Evolutionary conservation across 2,797 vertebrate genomes (phyloP), one percentile per base, ranked within the genome.

Genomic region (Botia almorhae): DNA sequence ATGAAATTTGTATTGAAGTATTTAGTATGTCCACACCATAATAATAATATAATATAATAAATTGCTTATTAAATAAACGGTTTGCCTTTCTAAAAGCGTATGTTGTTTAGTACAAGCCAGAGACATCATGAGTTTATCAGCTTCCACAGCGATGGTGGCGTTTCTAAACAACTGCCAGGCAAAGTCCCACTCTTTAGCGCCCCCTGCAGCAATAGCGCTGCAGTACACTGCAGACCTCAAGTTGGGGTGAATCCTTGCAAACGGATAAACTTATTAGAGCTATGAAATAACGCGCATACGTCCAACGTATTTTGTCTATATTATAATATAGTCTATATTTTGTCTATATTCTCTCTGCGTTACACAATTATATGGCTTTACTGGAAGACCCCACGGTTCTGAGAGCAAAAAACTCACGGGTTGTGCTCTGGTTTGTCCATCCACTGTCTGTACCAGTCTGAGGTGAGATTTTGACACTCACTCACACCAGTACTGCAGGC

Each of bases 211-310:
- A 0, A 98, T 90, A 0, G 94, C 95, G 0, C 91, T 96, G 93
- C 97, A 98, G 93, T 98, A 98, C 69, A 97, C 89, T 0, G 90
- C 65, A 0, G 94, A 92, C 21, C 96, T 95, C 88, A 98, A 89
- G 87, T 97, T 97, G 5, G 95, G 86, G 6, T 91, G 29, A 80
- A 98, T 96, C 68, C 97, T 98, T 90, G 21, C 3, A 21, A 55
- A 65, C n/a, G 33, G 1, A 68, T 0, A 58, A 4, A 10, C n/a
- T 0, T 43, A 56, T 80, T 64, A 73, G 29, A 65, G 19, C 2
- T 51, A 53, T 51, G 7, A 33, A 29, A 29, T 12, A 21, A 5
- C 10, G 14, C 12, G n/a, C n/a, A n/a, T n/a, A n/a, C n/a, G n/a
- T n/a, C n/a, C n/a, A n/a, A n/a, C 16, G 43, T 33, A 23, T 39